phyloP scores from a whole-genome alignment of 2,113 vertebrate genomes.

The Micronycteris hirsuta region DNA sequence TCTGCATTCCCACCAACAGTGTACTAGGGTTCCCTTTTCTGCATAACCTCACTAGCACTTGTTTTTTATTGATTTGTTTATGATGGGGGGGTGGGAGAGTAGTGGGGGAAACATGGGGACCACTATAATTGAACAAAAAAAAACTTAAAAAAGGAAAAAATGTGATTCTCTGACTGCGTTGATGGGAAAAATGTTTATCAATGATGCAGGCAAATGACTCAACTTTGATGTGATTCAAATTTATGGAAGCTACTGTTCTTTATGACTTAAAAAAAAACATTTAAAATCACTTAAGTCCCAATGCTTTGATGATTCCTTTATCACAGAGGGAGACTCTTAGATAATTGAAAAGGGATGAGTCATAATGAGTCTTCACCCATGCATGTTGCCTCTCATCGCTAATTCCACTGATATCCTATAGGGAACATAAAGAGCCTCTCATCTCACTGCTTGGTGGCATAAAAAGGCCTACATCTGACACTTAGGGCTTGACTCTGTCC shows the following conservation, averaged over 20 bases:
- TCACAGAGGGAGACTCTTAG: slow-evolving; percentile 42
- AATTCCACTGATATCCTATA: slow-evolving; percentile 43
- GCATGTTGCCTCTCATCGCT: slow-evolving; percentile 32
- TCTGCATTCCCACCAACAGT: too few species aligned
- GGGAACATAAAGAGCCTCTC: slow-evolving; percentile 50
- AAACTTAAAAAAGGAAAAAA: not conserved
- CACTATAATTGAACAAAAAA: too few species aligned
- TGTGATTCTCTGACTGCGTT: not conserved
- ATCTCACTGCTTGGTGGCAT: slow-evolving; percentile 25
- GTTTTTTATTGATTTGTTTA: too few species aligned
- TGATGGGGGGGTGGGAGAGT: too few species aligned
- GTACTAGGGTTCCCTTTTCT: too few species aligned
- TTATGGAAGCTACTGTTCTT: not conserved
- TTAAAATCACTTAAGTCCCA: slow-evolving; percentile 34
- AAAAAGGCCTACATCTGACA: slow-evolving; percentile 27
- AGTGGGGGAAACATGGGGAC: too few species aligned
- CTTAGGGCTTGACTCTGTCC: not conserved
- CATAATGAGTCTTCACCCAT: slow-evolving; percentile 52
- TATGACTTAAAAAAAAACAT: not conserved
- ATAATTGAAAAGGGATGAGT: slow-evolving; percentile 58
- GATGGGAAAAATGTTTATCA: not conserved
- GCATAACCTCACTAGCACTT: too few species aligned
- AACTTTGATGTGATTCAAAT: not conserved
- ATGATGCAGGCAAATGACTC: not conserved
- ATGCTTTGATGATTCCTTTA: slow-evolving; percentile 63